These are phyloP conservation scores for Aramus guarauna DNA, from an alignment of 2,113 vertebrate species.

Conservation along the genomic window DNA sequence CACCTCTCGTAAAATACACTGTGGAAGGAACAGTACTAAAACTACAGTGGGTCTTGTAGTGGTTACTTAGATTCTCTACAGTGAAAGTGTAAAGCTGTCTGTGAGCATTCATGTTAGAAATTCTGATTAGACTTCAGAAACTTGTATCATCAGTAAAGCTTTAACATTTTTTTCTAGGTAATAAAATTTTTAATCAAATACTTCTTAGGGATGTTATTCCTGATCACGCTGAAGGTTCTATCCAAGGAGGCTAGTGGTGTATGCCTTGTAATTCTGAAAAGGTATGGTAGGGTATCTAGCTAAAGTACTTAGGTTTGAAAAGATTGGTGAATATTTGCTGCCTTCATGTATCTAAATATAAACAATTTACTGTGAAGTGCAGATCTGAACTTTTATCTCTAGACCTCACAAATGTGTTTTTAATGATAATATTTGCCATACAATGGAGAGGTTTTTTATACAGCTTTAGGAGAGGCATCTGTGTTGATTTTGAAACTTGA, in stretches of 20 bases:
- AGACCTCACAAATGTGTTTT: background rate
- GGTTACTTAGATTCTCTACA: background rate
- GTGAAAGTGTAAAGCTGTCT: background rate
- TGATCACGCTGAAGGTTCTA: background rate
- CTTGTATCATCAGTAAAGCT: background rate
- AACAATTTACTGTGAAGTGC: background rate
- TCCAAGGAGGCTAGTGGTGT: fast-evolving
- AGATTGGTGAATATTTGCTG: background rate
- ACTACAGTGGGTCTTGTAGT: background rate
- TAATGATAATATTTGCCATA: background rate
- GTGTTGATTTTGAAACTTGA: background rate
- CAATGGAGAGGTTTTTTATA: background rate
- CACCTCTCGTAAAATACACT: background rate
- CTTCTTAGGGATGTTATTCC: background rate
- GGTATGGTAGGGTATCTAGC: background rate
- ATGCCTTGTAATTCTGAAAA: background rate
- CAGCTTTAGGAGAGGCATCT: background rate
- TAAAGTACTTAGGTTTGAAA: background rate
- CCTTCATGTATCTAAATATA: background rate
- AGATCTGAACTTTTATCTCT: background rate
- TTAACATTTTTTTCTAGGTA: background rate
- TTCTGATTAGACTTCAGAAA: background rate
- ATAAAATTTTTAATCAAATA: background rate
- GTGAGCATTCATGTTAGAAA: background rate
- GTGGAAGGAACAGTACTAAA: background rate